Base-by-base conservation (phyloP, 2,888 invertebrate genomes). In the Drosophila crucigera region DNA sequence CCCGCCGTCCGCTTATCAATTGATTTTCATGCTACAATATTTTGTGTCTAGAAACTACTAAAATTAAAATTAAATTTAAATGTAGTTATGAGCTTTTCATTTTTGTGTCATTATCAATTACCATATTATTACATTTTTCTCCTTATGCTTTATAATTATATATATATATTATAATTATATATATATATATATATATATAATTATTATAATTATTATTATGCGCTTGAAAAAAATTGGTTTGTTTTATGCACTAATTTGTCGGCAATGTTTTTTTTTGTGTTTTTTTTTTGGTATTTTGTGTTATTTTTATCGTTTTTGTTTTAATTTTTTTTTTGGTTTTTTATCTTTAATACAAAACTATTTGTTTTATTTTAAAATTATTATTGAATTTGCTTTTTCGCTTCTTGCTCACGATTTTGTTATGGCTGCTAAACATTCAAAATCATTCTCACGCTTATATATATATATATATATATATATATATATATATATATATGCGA, bases 61-160 rank as follows among this genome's bases (percentile, higher is more conserved):
- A 90, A 90, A 90, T 90, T 83, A 85, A 90, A 90, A 90, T 90
- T 88, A 87, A 88, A 90, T 87, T 83, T 88, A 87, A 86, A 90
- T 88, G 88, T 90, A 88, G 88, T 85, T 90, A 88, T 90, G 85
- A 82, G 81, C 65, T 80, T 72, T 37, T 50, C 28, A 14, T 52
- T 43, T 50, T 47, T 33, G 22, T 55, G 67, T 63, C 64, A 52
- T 75, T 69, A 61, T 58, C 58, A 58, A 41, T 62, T 55, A 62
- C 59, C 35, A 53, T 75, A 55, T 76, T 61, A 59, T 78, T 68
- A 72, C 65, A 66, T 61, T 68, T 65, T 19, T 61, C 63, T 31
- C 56, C 56, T 53, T 60, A 67, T 64, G 11, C 54, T 30, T 73
- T 56, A 58, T 65, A 47, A 47, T 47, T 47, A 47, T 47, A 25